A percentile compares a stretch with the other conserved stretches of the same genome.
phyloP scores from a whole-genome alignment of 2,888 invertebrate species.

The Melinopterus prodromus region DNA sequence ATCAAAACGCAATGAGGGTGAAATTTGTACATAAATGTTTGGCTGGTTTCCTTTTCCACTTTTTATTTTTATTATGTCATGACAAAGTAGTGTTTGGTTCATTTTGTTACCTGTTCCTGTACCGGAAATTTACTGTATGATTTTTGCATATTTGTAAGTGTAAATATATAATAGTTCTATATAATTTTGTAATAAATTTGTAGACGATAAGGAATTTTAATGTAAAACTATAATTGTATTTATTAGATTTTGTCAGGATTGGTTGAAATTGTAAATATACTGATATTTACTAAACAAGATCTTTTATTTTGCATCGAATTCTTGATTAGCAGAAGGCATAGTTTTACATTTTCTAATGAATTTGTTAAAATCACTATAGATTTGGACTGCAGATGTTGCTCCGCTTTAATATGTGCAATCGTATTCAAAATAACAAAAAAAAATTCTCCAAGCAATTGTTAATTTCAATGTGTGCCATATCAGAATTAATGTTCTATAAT shows the following conservation, averaged over 20 bases:
- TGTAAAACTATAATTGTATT: slow-evolving; percentile 6
- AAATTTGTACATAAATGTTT: background rate
- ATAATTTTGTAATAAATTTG: slow-evolving; percentile 16
- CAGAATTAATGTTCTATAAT: background rate
- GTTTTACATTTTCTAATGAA: too few relatives aligned
- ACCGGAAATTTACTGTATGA: background rate
- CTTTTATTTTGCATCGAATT: background rate
- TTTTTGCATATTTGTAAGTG: slow-evolving; percentile 4
- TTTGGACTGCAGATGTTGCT: too few relatives aligned
- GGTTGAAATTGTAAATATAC: slow-evolving; percentile 21
- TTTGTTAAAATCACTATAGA: too few relatives aligned
- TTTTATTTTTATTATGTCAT: background rate
- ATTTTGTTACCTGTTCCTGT: background rate
- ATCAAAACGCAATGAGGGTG: background rate
- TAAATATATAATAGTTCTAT: slow-evolving; percentile 7
- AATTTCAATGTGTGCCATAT: too few relatives aligned
- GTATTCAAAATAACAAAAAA: too few relatives aligned
- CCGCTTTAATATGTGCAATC: too few relatives aligned
- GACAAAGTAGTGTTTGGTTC: background rate
- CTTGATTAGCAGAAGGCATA: background rate
- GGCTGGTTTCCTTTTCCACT: background rate
- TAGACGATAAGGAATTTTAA: slow-evolving; percentile 11
- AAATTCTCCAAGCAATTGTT: too few relatives aligned
- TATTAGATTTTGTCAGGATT: slow-evolving; percentile 26
- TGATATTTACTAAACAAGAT: slow-evolving; percentile 23